These are phyloP conservation scores for Leptoteleia sp. DNA, from an alignment of 1,140 invertebrate genomes.

Conservation along the genomic window DNA sequence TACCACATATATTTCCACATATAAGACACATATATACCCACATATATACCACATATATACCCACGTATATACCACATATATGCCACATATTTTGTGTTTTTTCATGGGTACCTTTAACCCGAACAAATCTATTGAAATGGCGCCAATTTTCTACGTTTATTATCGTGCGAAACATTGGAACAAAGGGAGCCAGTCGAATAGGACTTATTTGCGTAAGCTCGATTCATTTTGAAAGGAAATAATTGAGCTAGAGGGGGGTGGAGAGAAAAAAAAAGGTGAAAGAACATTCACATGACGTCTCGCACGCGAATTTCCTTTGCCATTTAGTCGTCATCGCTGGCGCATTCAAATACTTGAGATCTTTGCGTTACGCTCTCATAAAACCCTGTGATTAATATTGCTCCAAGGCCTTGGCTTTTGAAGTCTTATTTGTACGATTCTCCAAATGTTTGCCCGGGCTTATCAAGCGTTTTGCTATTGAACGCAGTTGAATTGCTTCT, in stretches of 20 bases:
- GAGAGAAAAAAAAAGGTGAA: too few species aligned
- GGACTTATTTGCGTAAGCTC: too few species aligned
- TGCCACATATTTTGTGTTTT: too few species aligned
- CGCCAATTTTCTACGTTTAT: too few species aligned
- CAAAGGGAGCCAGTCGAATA: too few species aligned
- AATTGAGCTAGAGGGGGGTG: constrained; percentile 6
- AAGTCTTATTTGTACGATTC: constrained; percentile 64
- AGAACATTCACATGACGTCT: constrained; percentile 47
- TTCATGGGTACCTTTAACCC: too few species aligned
- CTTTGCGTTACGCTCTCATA: constrained; percentile 53
- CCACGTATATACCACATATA: too few species aligned
- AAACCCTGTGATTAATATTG: constrained; percentile 64
- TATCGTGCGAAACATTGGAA: too few species aligned
- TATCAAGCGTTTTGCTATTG: constrained; percentile 63
- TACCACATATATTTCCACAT: too few species aligned
- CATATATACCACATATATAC: too few species aligned
- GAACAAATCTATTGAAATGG: too few species aligned
- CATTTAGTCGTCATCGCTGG: constrained; percentile 53
- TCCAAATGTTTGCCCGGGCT: constrained; percentile 60
- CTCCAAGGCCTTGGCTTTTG: constrained; percentile 54
- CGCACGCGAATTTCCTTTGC: constrained; percentile 51
- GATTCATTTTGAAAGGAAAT: constrained; percentile 22
- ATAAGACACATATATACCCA: too few species aligned
- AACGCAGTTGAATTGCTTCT: constrained; percentile 48
- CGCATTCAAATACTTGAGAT: constrained; percentile 61